Evolutionary conservation across 2,797 vertebrate genomes (phyloP).

Genomic region (Ceyx erithaca): DNA sequence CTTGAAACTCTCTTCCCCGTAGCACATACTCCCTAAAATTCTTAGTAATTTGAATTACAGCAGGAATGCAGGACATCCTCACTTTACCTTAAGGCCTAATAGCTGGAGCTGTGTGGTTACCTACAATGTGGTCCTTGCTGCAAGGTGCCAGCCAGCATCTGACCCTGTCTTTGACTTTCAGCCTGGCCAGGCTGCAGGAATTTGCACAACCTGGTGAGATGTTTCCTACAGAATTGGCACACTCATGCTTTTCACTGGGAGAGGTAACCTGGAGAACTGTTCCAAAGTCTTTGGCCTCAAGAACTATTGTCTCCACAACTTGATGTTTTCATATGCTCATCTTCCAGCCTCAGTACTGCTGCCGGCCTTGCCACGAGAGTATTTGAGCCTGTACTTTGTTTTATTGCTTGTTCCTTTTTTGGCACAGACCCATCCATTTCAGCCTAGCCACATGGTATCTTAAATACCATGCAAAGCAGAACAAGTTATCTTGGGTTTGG

Average conservation of each 20-base stretch:
- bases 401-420: background rate
- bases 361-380: background rate
- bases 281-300: background rate
- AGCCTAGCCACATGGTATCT: background rate
- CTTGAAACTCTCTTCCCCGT: background rate
- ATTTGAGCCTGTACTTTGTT: background rate
- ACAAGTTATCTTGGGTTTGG: background rate
- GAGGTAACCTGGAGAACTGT: background rate
- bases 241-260: background rate
- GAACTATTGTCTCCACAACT: background rate
- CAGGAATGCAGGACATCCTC: background rate
- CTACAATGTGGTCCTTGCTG: background rate
- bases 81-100: background rate
- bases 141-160: background rate
- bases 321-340: background rate
- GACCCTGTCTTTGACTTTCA: background rate
- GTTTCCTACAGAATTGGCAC: background rate
- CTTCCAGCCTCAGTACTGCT: background rate
- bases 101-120: background rate
- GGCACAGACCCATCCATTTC: background rate
- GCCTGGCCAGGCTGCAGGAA: background rate
- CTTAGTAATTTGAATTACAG: background rate
- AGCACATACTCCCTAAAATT: background rate
- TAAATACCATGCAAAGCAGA: background rate
- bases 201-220: background rate